A percentile compares a stretch with the other conserved stretches of the same genome.
phyloP scores from a whole-genome alignment of 2,113 vertebrate species.

The Amphilophus citrinellus region DNA sequence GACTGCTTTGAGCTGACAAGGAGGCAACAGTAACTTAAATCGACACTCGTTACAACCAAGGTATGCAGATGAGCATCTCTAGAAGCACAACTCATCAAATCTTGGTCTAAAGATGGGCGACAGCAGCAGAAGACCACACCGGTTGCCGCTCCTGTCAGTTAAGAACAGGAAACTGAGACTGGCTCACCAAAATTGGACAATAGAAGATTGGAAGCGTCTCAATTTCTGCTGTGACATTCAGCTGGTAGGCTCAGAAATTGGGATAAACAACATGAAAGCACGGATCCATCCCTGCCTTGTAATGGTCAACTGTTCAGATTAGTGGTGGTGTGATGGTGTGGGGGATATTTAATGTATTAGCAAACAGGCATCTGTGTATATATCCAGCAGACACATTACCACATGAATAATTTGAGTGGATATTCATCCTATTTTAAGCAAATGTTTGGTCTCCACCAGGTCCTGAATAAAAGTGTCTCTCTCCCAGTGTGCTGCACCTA shows the following conservation, averaged over 20 bases:
- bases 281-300: neutral
- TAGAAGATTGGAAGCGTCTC: neutral
- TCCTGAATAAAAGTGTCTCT: neutral
- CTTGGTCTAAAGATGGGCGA: neutral
- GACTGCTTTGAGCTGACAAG: neutral
- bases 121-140: neutral
- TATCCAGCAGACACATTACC: neutral
- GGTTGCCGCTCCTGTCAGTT: neutral
- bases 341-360: neutral
- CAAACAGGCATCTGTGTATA: neutral
- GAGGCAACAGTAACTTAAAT: neutral
- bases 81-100: neutral
- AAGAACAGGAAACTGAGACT: neutral
- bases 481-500: too few relatives aligned
- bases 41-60: neutral
- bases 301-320: too few relatives aligned
- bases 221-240: neutral
- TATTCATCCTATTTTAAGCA: neutral
- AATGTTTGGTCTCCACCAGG: neutral
- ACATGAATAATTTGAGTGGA: neutral
- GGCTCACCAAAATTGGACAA: neutral
- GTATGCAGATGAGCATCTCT: conserved; percentile 6
- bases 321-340: neutral
- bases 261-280: neutral
- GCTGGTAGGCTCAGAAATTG: neutral